A percentile compares a stretch with the other conserved stretches of the same genome.
These are phyloP conservation scores for Tinea pellionella DNA, from an alignment of 2,888 invertebrate species.

Conservation along the genomic window DNA sequence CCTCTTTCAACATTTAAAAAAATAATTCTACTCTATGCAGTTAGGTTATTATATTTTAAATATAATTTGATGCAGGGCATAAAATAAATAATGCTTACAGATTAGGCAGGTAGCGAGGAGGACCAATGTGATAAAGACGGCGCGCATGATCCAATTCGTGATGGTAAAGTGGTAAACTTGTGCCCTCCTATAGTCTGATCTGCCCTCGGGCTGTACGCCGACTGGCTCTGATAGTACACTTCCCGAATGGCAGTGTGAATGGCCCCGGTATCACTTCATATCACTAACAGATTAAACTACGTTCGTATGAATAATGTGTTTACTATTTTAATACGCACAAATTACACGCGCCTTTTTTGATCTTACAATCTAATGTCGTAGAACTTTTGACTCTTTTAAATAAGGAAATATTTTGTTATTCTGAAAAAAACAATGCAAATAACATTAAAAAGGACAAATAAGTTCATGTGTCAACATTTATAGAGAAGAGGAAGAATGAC, in stretches of 20 bases:
- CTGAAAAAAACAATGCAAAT: too few relatives aligned
- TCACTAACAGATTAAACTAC: conserved; percentile 28
- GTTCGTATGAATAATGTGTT: conserved; percentile 27
- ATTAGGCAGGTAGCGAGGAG: conserved; percentile 24
- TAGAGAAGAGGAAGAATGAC: too few relatives aligned
- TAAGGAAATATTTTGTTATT: not conserved
- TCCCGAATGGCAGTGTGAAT: conserved; percentile 43
- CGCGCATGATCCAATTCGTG: not conserved
- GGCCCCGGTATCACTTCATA: conserved; percentile 40
- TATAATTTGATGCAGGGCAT: not conserved
- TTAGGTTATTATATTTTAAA: too few relatives aligned
- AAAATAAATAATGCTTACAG: conserved; percentile 26
- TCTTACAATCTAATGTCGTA: not conserved
- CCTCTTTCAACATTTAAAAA: too few relatives aligned
- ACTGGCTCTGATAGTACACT: conserved; percentile 28
- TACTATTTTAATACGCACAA: conserved; percentile 16
- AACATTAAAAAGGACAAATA: too few relatives aligned
- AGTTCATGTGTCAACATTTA: too few relatives aligned
- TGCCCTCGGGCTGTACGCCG: conserved; percentile 9
- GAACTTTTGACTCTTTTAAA: not conserved
- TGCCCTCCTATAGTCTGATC: not conserved
- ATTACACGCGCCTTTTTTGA: not conserved
- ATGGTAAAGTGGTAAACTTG: not conserved
- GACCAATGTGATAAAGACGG: conserved; percentile 21
- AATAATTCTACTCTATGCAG: too few relatives aligned